Conservation (phyloP, 2,113 vertebrate species). For the Pholis gunnellus region DNA sequence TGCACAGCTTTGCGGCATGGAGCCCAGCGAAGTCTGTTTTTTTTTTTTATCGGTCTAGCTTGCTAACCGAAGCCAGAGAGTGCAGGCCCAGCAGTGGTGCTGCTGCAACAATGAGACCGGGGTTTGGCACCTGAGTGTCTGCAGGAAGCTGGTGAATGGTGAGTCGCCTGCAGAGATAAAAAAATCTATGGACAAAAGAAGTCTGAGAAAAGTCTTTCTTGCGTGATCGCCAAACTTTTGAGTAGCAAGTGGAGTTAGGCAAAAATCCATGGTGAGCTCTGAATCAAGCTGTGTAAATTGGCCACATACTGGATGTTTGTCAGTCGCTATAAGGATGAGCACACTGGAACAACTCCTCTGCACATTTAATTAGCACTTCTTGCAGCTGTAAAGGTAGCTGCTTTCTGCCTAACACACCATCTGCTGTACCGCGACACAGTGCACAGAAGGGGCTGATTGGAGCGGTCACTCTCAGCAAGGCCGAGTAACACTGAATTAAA, state of each 20-base stretch:
- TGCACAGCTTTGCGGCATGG: neutral
- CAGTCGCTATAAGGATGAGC: slow-evolving; percentile 25
- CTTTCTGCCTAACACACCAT: slow-evolving; percentile 35
- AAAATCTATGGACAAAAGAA: neutral
- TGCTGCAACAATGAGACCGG: slow-evolving; percentile 38
- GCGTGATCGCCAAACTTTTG: slow-evolving; percentile 1
- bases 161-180: neutral
- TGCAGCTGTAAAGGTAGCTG: slow-evolving; percentile 53
- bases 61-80: slow-evolving; percentile 16
- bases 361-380: slow-evolving; percentile 57
- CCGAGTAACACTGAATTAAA: neutral
- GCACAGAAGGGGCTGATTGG: slow-evolving; percentile 11
- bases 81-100: slow-evolving; percentile 19
- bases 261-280: slow-evolving; percentile 14
- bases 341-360: slow-evolving; percentile 28
- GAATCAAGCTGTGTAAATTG: slow-evolving; percentile 37
- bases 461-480: slow-evolving; percentile 36
- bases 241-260: neutral
- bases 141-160: slow-evolving; percentile 7
- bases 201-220: neutral
- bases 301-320: slow-evolving; percentile 43
- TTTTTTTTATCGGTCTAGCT: slow-evolving; percentile 12
- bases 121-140: slow-evolving; percentile 27
- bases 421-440: slow-evolving; percentile 35
- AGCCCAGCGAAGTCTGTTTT: neutral